A percentile compares a stretch with the other conserved stretches of the same genome.
These are phyloP conservation scores for Tragulus kanchil DNA, from an alignment of 2,113 vertebrate genomes.

Conservation along the genomic window DNA sequence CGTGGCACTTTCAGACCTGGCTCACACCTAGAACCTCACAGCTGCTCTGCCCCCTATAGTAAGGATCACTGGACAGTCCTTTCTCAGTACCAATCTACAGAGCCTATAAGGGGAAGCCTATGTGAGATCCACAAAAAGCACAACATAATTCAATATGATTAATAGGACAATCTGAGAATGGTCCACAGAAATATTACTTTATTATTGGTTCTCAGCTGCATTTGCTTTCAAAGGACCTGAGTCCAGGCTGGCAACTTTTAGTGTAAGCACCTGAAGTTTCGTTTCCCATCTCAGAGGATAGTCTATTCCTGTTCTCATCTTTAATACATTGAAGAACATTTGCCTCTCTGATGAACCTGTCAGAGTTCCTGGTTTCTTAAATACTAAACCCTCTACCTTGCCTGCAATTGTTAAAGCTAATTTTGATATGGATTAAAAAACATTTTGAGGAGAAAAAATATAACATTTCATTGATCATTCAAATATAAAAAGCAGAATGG, in stretches of 20 bases:
- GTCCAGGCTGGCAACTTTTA: background rate
- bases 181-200: too few species aligned
- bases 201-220: background rate
- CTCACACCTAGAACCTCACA: background rate
- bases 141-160: background rate
- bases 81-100: background rate
- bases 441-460: background rate
- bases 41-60: background rate
- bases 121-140: background rate
- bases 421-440: background rate
- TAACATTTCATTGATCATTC: background rate
- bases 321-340: background rate
- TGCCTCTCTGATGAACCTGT: background rate
- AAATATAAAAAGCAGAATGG: background rate
- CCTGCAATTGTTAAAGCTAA: background rate
- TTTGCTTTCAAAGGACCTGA: conserved; percentile 29
- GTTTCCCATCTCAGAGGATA: conserved; percentile 59
- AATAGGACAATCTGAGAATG: background rate
- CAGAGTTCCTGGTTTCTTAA: background rate
- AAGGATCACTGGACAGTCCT: background rate
- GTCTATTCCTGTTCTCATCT: background rate
- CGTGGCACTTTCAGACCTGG: background rate
- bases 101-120: background rate
- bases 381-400: background rate
- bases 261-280: background rate